Conservation (phyloP, 2,888 invertebrate species). For the Nineta flava region DNA sequence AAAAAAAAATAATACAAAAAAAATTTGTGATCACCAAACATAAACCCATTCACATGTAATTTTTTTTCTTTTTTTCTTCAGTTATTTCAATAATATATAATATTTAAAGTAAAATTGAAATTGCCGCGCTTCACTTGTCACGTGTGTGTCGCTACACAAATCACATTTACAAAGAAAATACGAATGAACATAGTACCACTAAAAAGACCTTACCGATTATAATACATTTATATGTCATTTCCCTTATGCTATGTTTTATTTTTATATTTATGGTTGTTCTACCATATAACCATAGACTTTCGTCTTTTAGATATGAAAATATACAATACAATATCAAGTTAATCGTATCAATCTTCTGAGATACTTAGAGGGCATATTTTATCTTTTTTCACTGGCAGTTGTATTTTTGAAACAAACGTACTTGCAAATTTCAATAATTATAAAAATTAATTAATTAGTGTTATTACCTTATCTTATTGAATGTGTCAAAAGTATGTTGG, state of each 20-base stretch:
- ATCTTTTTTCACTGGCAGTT: too few species aligned
- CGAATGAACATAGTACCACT: too few species aligned
- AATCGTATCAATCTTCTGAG: too few species aligned
- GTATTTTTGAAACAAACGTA: too few species aligned
- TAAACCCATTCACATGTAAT: not conserved
- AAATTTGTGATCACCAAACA: too few species aligned
- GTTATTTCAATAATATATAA: not conserved
- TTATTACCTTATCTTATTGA: not conserved
- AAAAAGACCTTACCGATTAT: too few species aligned
- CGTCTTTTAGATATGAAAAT: not conserved
- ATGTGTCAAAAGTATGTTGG: not conserved
- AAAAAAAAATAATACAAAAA: too few species aligned
- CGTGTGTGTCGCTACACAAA: slow-evolving; percentile 1
- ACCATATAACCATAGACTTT: too few species aligned
- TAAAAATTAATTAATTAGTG: too few species aligned
- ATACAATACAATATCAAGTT: too few species aligned
- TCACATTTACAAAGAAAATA: not conserved
- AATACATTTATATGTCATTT: not conserved
- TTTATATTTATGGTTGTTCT: not conserved
- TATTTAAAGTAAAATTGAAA: not conserved
- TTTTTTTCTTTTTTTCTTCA: not conserved
- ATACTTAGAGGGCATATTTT: too few species aligned
- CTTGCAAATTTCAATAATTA: too few species aligned
- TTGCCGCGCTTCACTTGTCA: slow-evolving; percentile 1
- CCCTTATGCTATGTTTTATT: not conserved